Evolutionary conservation across 2,113 vertebrate genomes (phyloP).

Genomic region (Trichomycterus rosablanca): DNA sequence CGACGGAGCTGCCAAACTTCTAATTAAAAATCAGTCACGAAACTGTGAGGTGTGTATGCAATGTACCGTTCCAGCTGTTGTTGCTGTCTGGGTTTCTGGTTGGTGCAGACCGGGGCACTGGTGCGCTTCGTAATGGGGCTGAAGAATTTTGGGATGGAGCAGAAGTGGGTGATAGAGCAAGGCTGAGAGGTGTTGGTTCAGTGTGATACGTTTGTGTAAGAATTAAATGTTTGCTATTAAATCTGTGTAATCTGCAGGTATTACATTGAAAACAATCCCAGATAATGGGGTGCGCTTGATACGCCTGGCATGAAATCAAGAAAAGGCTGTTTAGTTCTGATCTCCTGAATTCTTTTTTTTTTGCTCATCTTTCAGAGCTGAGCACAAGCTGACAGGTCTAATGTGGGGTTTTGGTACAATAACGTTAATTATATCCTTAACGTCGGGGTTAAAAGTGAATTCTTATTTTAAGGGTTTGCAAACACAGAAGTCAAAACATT

Average conservation of each 20-base stretch:
- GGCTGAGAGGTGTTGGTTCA: slow-evolving; percentile 6
- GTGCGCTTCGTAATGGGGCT: slow-evolving; percentile 9
- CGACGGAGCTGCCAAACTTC: slow-evolving; percentile 9
- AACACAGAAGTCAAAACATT: too few relatives aligned
- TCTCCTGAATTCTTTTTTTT: too few relatives aligned
- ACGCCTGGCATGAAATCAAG: slow-evolving; percentile 54
- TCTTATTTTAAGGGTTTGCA: too few relatives aligned
- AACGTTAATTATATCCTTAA: too few relatives aligned
- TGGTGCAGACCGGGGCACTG: neutral
- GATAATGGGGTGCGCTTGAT: slow-evolving; percentile 37
- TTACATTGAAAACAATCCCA: slow-evolving; percentile 37
- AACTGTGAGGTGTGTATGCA: neutral
- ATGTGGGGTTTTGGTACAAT: too few relatives aligned
- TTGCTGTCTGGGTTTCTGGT: slow-evolving; percentile 15
- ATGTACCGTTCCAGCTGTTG: neutral
- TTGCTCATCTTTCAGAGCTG: neutral
- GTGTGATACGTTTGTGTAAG: neutral
- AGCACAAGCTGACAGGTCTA: too few relatives aligned
- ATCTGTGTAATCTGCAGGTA: slow-evolving; percentile 47
- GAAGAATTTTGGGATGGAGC: slow-evolving; percentile 22
- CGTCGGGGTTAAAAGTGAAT: too few relatives aligned
- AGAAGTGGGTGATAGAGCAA: neutral
- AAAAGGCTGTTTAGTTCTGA: slow-evolving; percentile 29
- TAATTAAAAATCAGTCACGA: slow-evolving; percentile 10
- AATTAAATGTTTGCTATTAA: slow-evolving; percentile 48